Conservation (phyloP, 1,140 invertebrate species). For the Pantala flavescens region DNA sequence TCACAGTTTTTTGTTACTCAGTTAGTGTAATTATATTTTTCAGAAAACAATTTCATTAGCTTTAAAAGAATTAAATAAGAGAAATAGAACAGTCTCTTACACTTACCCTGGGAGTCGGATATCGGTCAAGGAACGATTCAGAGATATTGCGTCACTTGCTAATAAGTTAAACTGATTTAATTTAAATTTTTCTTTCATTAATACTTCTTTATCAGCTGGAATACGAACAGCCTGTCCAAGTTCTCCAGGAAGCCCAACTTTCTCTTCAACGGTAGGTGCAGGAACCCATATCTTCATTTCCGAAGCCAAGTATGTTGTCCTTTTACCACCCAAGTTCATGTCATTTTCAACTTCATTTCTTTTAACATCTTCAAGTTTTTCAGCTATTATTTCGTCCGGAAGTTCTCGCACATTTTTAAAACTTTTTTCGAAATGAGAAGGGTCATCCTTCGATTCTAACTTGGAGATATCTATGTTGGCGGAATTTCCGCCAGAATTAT, state of each 20-base stretch:
- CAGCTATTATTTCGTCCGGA: conserved; percentile 12
- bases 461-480: conserved; percentile 30
- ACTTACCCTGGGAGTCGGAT: conserved; percentile 82
- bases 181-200: conserved; percentile 93
- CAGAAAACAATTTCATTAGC: no score
- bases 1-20: no score
- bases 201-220: conserved; percentile 65
- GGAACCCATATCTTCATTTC: conserved; percentile 60
- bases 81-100: conserved; percentile 1
- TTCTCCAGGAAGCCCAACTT: conserved; percentile 69
- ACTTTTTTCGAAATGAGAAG: conserved; percentile 2
- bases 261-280: conserved; percentile 54
- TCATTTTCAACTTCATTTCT: conserved; percentile 14
- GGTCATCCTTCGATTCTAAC: conserved; percentile 46
- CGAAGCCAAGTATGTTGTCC: conserved; percentile 33
- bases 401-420: background rate
- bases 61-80: background rate
- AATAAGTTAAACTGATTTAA: conserved; percentile 97
- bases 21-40: no score
- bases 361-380: conserved; percentile 20
- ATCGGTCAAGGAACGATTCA: conserved; percentile 92
- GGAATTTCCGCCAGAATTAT: conserved; percentile 56
- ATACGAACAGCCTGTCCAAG: conserved; percentile 81
- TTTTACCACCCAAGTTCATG: conserved; percentile 12
- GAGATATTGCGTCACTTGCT: conserved; percentile 93